A percentile compares a stretch with the other conserved stretches of the same genome.
These are phyloP conservation scores for Thermophis baileyi DNA, from an alignment of 2,113 vertebrate species.

Conservation along the genomic window DNA sequence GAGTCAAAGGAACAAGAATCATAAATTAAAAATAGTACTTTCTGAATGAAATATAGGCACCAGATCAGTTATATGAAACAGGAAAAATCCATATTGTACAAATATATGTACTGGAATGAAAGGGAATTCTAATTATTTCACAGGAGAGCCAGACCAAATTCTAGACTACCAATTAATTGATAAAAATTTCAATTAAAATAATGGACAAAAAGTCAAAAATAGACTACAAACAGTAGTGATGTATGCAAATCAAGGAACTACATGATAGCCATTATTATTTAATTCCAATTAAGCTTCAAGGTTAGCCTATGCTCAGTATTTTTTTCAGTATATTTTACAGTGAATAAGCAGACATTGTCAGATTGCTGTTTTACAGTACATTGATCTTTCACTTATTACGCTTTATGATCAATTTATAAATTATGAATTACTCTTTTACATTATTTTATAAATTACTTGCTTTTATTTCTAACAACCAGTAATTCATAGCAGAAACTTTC, in stretches of 20 bases:
- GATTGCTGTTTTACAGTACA: not conserved
- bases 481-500: not conserved
- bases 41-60: not conserved
- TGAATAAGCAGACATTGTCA: not conserved
- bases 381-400: not conserved
- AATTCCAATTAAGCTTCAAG: not conserved
- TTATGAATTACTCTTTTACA: not conserved
- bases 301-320: not conserved
- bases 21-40: conserved; percentile 10
- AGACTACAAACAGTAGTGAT: not conserved
- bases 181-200: not conserved
- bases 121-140: not conserved
- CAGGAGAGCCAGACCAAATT: not conserved
- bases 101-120: not conserved
- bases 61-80: not conserved
- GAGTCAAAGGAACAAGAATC: not conserved
- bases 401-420: not conserved
- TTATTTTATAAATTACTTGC: not conserved
- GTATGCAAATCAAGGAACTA: not conserved
- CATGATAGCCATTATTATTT: not conserved
- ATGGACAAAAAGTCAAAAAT: not conserved
- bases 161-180: not conserved
- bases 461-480: not conserved
- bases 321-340: not conserved
- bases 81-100: not conserved